Percentiles rank a stretch among this genome's conserved stretches.
These are phyloP conservation scores for Indri indri DNA, from an alignment of 2,113 vertebrate species.

Conservation along the genomic window DNA sequence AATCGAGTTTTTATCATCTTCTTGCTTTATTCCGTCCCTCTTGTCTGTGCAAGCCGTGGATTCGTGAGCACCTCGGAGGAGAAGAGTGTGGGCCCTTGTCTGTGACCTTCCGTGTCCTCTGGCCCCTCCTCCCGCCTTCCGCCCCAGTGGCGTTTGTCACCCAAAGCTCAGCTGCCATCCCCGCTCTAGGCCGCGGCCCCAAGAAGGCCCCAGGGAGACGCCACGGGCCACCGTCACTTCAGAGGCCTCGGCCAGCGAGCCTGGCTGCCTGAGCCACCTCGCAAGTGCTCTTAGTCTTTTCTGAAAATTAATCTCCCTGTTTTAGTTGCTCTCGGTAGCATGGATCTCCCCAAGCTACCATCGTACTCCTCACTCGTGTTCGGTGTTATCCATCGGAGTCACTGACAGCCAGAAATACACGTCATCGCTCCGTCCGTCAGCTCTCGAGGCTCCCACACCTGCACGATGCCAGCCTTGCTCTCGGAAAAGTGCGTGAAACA, in stretches of 20 bases:
- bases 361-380: fast-evolving
- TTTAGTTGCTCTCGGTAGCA: neutral
- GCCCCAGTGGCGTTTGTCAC: fast-evolving
- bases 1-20: neutral
- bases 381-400: no score
- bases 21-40: neutral
- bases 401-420: fast-evolving
- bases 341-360: fast-evolving
- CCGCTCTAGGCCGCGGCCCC: no score
- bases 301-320: fast-evolving
- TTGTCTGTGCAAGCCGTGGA: no score
- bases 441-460: neutral
- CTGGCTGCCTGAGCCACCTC: neutral
- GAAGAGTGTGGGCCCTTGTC: neutral
- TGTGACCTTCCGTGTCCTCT: neutral
- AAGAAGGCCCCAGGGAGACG: neutral
- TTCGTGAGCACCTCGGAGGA: neutral
- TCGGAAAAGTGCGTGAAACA: neutral
- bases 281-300: neutral
- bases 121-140: neutral
- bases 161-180: neutral
- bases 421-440: no score
- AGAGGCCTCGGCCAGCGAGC: no score
- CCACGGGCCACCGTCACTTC: no score
- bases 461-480: neutral